Base-by-base conservation (phyloP, 2,797 vertebrate genomes). In the Gymnoscopelus microlampas region DNA sequence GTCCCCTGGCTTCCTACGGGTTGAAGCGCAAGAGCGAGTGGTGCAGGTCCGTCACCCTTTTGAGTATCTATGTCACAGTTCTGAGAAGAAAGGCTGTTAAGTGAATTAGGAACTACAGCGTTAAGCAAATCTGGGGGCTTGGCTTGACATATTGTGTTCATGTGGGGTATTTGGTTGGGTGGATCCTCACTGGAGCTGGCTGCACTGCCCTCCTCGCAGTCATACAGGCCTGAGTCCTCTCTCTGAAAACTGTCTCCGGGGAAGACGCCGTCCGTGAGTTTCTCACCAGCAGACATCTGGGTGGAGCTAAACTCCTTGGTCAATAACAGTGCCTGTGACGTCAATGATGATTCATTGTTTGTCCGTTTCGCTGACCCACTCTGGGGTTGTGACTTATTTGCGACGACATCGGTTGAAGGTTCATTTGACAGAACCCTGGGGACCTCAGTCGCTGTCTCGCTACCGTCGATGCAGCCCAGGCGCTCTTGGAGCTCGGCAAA, bases 401-500 rank as follows among this genome's bases (percentile, higher is more conserved):
- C 65, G 24, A 84, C 65, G 26, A 83, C 90, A 55, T 92, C 90
- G 2, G 81, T 77, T 48, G 93, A 80, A 66, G 93, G 76, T 69
- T 93, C 93, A 78, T 95, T 95, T 15, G 94, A 94, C 8, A 93
- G 94, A 68, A 95, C 95, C 50, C 74, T 92, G 54, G 90, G 88
- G 0, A 91, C 87, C 77, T 96, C 95, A n/a, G 82, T 66, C 0
- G 73, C 80, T 54, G 83, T 14, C 71, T 98, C 97, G 14, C 94
- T 96, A 76, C 96, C 97, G 0, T 99, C 96, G 0, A 99, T 99
- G 79, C 97, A 98, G 65, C 96, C 98, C 76, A 99, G 82, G 58
- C 98, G 92, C 85, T 99, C 96, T 71, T 99, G 98, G 63, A 99
- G 95, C 86, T 99, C 97, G 0, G 98, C 98, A 81, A 99, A 99